A percentile compares a stretch with the other conserved stretches of the same genome.
These are phyloP conservation scores for Xerus rutilus DNA, from an alignment of 2,797 vertebrate species.

Conservation along the genomic window DNA sequence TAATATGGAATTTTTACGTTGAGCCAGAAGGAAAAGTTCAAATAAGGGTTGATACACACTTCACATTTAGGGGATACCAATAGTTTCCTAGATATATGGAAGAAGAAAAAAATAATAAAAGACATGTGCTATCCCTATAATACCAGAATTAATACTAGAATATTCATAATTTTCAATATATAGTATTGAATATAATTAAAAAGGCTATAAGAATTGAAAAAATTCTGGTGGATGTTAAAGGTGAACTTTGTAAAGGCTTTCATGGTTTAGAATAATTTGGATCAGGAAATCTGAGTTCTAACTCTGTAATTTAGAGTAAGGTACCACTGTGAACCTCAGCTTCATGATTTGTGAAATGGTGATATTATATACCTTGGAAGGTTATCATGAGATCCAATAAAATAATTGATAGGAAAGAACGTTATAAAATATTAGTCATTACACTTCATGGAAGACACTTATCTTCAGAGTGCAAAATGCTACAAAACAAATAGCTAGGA, in stretches of 20 bases:
- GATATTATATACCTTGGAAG: neutral
- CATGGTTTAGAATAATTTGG: neutral
- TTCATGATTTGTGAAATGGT: neutral
- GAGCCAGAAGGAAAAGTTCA: neutral
- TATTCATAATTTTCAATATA: neutral
- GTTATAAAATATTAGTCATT: neutral
- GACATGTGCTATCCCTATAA: neutral
- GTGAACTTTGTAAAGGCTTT: neutral
- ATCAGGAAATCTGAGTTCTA: conserved; percentile 23
- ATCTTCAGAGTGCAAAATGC: neutral
- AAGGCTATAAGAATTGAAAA: neutral
- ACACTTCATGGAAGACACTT: neutral
- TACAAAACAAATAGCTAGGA: neutral
- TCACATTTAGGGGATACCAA: neutral
- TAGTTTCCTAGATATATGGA: neutral
- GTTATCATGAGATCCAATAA: neutral
- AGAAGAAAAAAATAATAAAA: neutral
- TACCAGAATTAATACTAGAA: neutral
- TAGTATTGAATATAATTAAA: neutral
- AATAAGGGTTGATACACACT: neutral
- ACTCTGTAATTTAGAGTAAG: neutral
- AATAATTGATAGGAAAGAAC: neutral
- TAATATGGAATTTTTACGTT: neutral
- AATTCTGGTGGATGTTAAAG: neutral
- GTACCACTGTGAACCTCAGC: neutral